A percentile compares a stretch with the other conserved stretches of the same genome.
Conservation (phyloP, 2,113 vertebrate species). For the Festucalex cinctus region DNA sequence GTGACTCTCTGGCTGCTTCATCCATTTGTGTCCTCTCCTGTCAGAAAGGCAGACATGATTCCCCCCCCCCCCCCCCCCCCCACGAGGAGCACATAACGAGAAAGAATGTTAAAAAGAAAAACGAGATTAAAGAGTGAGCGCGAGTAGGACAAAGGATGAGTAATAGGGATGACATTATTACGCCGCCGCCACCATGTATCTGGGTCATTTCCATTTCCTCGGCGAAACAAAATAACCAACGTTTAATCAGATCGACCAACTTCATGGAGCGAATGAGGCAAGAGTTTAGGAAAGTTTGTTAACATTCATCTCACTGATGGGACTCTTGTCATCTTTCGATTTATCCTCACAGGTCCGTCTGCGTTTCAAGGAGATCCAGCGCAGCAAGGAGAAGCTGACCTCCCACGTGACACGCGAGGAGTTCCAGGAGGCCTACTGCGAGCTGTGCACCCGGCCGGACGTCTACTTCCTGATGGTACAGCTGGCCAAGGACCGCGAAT, state of each 20-base stretch:
- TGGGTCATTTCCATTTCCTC: slow-evolving; percentile 41
- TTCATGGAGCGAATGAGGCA: background rate
- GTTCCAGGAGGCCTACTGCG: slow-evolving; percentile 91
- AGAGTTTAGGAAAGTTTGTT: background rate
- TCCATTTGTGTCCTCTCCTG: slow-evolving; percentile 1
- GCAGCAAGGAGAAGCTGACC: slow-evolving; percentile 94
- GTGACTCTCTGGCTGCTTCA: background rate
- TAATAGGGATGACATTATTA: slow-evolving; percentile 11
- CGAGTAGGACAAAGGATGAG: slow-evolving; percentile 8
- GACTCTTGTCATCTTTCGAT: background rate
- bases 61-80: background rate
- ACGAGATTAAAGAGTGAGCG: background rate
- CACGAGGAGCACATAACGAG: background rate
- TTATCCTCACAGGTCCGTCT: slow-evolving; percentile 71
- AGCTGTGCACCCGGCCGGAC: slow-evolving; percentile 93
- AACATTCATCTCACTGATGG: slow-evolving; percentile 4
- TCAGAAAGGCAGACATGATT: slow-evolving; percentile 1
- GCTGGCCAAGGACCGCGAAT: slow-evolving; percentile 96
- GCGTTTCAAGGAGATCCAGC: slow-evolving; percentile 96
- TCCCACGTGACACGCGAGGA: slow-evolving; percentile 92
- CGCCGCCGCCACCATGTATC: slow-evolving; percentile 12
- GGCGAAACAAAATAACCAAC: slow-evolving; percentile 10
- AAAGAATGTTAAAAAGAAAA: slow-evolving; percentile 16
- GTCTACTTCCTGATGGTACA: slow-evolving; percentile 97
- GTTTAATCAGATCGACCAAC: slow-evolving; percentile 21